Base-by-base conservation (phyloP, 2,797 vertebrate species). In the Tarsius wallacei region DNA sequence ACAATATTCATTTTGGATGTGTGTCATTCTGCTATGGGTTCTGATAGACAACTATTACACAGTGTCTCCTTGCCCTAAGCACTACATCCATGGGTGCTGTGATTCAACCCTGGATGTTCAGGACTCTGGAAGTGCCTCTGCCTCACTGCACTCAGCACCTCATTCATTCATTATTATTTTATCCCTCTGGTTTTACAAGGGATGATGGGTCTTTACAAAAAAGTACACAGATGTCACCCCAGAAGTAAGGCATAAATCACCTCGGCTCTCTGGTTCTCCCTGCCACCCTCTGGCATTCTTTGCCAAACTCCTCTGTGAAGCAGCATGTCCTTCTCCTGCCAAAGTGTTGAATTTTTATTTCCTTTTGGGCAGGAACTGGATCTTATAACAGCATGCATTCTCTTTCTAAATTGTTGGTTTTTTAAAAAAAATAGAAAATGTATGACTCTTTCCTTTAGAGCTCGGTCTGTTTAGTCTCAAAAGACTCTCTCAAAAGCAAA, bases 401-500 rank as follows among this genome's bases (percentile, higher is more conserved):
- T 64, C 76, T 64, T 78, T 83, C 59, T 71, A 76, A 70, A 90
- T 42, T 64, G 70, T 70, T 87, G 42, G 42, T 4, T 42, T 42
- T 42, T 42, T 4, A n/a, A n/a, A 42, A 22, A 10, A 31, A 1
- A 51, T 70, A 78, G 74, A 87, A 74, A 87, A 36, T 70, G 0
- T 68, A 57, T 57, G 31, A 15, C 10, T 96, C 84, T 36, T 55
- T 76, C 66, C 68, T 90, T 87, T 70, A 74, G 80, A 92, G 61
- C 80, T 63, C 36, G 7, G n/a, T 88, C 88, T 73, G 21, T 89
- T 87, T 80, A 71, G 49, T 89, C 70, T 94, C 95, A 59, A 47
- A 92, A 95, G 80, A 70, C 64, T 71, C 78, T 63, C 15, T 70
- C 71, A 70, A 91, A 94, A 87, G 73, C 87, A 90, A 96, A 82